Base-by-base conservation (phyloP, 2,888 invertebrate species). In the Phania funesta region DNA sequence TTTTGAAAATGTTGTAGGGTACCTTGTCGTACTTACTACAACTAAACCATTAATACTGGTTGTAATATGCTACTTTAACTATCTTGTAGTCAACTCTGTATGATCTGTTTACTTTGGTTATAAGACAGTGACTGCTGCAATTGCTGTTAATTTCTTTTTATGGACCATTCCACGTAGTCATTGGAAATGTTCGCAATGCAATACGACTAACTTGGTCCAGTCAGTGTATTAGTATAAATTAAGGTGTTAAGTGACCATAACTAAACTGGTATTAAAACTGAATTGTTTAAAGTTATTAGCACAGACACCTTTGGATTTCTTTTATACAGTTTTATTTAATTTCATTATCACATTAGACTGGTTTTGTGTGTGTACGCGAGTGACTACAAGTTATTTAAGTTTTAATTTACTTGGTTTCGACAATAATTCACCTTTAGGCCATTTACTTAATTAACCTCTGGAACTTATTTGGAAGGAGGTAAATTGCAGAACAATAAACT, bases 181-280 rank as follows among this genome's bases (percentile, higher is more conserved):
- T 64, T 71, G 67, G 64, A 64, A 77, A 77, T 68, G 64, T 74
- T 65, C 16, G 16, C 64, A 54, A 0, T 38, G 13, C 24, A 35
- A 38, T 41, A 20, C 13, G 1, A 22, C 50, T 18, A 62, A 60
- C 60, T 32, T 46, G 24, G 29, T 24, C 48, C 41, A 67, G 41
- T 41, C 58, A 41, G 29, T 62, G 44, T 35, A 24, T 68, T 58
- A 44, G 44, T 62, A 64, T 78, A 65, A 65, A 65, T 71, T 78
- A 22, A 71, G 71, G 78, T 71, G 78, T 78, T 78, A 78, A 71
- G 56, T 70, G 78, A 65, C 56, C 71, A 65, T 50, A 71, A 64
- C 78, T 71, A 78, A 71, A 78, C 56, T 78, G 50, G 9, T 71
- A 71, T 64, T 65, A 71, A n/a, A 71, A 78, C 35, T 46, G 58